Base-by-base conservation (phyloP, 2,888 invertebrate species). In the Brenthis ino region DNA sequence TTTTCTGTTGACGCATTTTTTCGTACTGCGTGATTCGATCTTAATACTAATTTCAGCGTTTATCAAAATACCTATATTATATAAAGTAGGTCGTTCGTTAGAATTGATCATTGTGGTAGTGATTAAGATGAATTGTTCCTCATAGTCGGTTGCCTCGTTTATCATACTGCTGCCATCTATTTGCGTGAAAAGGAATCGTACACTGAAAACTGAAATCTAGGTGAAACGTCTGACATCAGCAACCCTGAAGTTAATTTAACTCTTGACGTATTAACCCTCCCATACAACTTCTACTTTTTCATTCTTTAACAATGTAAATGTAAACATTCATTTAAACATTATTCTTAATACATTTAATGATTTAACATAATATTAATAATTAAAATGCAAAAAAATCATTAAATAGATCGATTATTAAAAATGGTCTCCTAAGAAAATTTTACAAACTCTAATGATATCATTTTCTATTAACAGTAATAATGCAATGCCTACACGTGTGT, bases 171-270 rank as follows among this genome's bases (percentile, higher is more conserved):
- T 82, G 89, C 90, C 91, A 89, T 89, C 89, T 90, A 84, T 86
- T 84, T 82, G 82, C 79, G 81, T 76, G 79, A 67, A 79, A 83
- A 84, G 81, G 83, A 86, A 88, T 82, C 82, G 79, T 80, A 79
- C 78, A 80, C 77, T 82, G 81, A 82, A 87, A 85, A 77, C 83
- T 80, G 84, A 85, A 88, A 91, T 89, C 87, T 92, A 91, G 92
- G 89, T 91, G 90, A 90, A 88, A 85, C 87, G 82, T 90, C 91
- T 91, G 89, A 92, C 91, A 91, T 92, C 92, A 92, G 84, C 91
- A 83, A 84, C 77, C 80, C 81, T 43, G 77, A 80, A 87, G 89
- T 92, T 92, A 91, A 88, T 88, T 92, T 92, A 92, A 91, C 91
- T 91, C 83, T 79, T 89, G 90, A 91, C 91, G 92, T 90, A 86